Evolutionary conservation across 1,140 invertebrate genomes (phyloP), one percentile per base, ranked within the genome.

Genomic region (Cydia fagiglandana): DNA sequence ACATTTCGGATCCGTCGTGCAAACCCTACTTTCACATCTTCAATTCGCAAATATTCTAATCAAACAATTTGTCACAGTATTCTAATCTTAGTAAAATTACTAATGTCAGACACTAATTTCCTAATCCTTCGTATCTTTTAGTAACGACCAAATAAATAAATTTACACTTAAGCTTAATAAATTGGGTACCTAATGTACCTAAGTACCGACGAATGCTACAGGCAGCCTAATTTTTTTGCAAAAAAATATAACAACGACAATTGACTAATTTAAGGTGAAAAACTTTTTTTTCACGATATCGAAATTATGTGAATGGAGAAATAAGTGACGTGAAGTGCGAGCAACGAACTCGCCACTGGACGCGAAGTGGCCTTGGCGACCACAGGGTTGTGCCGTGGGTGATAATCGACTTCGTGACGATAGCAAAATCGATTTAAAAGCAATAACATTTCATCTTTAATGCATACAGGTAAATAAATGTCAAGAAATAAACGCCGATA

Each of bases 201-300:
- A 24, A 24, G 24, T 24, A 24, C 24, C 24, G 24, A 24, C 24
- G 38, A 41, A 41, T 41, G 3, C 47, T 0, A 50, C 13, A 4
- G 53, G 76, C 79, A 81, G 76, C 85, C 84, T 86, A 85, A 79
- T 74, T 30, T 12, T 17, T 30, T 53, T 30, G 76, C 66, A 82
- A 80, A 83, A 83, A 83, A 2, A 17, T 56, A 15, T 56, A 17
- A 56, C 53, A 7, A n/a, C 15, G n/a, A 56, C n/a, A 17, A 56
- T 20, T n/a, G 53, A 56, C 53, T 7, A 1, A 15, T 4, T n/a
- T 1, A 50, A 50, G 13, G 15, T 15, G 53, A 56, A 20, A 56
- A 56, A 20, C 15, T 28, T 68, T 68, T 68, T 68, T n/a, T 5
- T 34, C 7, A 28, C 28, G 3, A 28, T 68, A 41, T 1, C 4